Conservation (phyloP, 2,113 vertebrate species). For the Malaclemys terrapin region DNA sequence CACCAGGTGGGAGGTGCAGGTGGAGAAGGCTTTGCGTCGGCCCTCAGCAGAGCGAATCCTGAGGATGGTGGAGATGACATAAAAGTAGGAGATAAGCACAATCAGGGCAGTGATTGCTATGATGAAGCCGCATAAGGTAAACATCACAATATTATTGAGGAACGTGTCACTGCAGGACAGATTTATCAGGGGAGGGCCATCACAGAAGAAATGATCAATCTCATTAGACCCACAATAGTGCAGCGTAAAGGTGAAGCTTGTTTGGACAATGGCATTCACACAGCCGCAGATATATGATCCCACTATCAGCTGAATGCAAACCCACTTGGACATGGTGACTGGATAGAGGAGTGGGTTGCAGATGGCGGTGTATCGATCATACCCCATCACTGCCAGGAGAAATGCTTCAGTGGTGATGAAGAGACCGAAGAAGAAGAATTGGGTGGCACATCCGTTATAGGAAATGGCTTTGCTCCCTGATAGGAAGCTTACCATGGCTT, state of each 20-base stretch:
- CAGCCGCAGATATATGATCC: not conserved
- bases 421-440: not conserved
- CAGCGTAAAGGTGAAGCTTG: constrained; percentile 41
- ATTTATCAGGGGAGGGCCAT: constrained; percentile 25
- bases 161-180: constrained; percentile 22
- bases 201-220: constrained; percentile 43
- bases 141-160: not conserved
- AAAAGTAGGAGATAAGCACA: constrained; percentile 26
- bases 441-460: not conserved
- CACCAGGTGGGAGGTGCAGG: not conserved
- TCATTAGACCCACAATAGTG: constrained; percentile 7
- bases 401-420: not conserved
- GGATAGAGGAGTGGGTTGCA: not conserved
- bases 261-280: not conserved
- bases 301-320: not conserved
- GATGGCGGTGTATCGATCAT: not conserved
- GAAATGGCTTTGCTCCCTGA: not conserved
- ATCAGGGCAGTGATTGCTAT: constrained; percentile 20
- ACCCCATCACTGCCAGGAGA: not conserved
- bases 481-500: not conserved
- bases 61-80: not conserved
- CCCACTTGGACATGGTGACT: not conserved
- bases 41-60: constrained; percentile 3
- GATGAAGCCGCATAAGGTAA: not conserved
- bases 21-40: constrained; percentile 35